Evolutionary conservation across 2,888 invertebrate species (phyloP).

Genomic region (Lysandra coridon): DNA sequence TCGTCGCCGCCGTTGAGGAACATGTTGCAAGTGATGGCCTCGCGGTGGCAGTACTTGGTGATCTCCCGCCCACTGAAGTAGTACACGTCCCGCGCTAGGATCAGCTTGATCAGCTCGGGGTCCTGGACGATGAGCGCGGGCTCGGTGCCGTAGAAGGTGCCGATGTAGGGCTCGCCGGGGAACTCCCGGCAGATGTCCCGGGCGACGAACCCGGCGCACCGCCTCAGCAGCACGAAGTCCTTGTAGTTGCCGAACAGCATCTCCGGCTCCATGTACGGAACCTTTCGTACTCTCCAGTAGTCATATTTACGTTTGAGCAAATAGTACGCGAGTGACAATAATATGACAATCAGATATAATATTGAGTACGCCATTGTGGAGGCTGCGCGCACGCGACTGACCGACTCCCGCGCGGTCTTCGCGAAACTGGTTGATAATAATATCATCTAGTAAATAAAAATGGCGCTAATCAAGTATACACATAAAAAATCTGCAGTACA

Average conservation of each 20-base stretch:
- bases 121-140: conserved; percentile 60
- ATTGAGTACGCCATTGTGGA: not conserved
- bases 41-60: conserved; percentile 50
- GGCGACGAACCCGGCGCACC: conserved; percentile 44
- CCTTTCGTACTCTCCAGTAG: conserved; percentile 56
- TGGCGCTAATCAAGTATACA: not conserved
- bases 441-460: not conserved
- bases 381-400: not conserved
- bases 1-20: conserved; percentile 56
- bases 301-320: conserved; percentile 47
- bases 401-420: not conserved
- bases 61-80: conserved; percentile 60
- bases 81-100: conserved; percentile 60
- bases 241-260: conserved; percentile 59
- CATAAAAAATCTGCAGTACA: not conserved
- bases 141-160: conserved; percentile 59
- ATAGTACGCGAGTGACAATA: conserved; percentile 38
- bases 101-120: conserved; percentile 54
- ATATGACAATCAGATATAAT: not conserved
- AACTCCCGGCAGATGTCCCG: conserved; percentile 53
- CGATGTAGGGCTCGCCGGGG: conserved; percentile 54
- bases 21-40: conserved; percentile 50
- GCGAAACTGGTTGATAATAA: not conserved
- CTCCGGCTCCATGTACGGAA: conserved; percentile 49
- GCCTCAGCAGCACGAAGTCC: conserved; percentile 50